These are phyloP conservation scores for Drosophila picticornis DNA, from an alignment of 2,888 invertebrate genomes.

Conservation along the genomic window DNA sequence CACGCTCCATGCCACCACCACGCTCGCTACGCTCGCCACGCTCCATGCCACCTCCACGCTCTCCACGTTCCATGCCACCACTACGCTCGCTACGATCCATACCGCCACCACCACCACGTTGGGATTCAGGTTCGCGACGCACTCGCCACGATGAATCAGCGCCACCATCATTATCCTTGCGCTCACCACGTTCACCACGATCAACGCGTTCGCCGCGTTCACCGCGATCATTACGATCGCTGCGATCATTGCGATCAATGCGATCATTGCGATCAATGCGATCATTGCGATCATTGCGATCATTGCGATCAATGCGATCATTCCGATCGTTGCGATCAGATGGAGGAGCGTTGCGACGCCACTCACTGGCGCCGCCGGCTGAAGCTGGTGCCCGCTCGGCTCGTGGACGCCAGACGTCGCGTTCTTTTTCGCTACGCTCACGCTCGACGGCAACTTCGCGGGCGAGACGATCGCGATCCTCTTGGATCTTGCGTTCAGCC, in stretches of 20 bases:
- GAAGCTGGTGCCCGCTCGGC: slow-evolving; percentile 61
- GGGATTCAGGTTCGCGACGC: slow-evolving; percentile 75
- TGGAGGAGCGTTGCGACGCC: slow-evolving; percentile 69
- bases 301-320: slow-evolving; percentile 64
- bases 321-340: slow-evolving; percentile 64
- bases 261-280: slow-evolving; percentile 39
- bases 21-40: slow-evolving; percentile 50
- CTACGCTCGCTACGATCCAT: slow-evolving; percentile 46
- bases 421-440: slow-evolving; percentile 80
- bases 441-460: slow-evolving; percentile 82
- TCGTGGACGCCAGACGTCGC: slow-evolving; percentile 82
- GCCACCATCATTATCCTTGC: slow-evolving; percentile 69
- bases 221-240: slow-evolving; percentile 48
- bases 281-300: slow-evolving; percentile 45
- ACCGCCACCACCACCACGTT: slow-evolving; percentile 40
- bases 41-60: slow-evolving; percentile 46
- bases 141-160: slow-evolving; percentile 81
- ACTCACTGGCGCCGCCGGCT: slow-evolving; percentile 62
- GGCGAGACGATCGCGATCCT: slow-evolving; percentile 85
- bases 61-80: slow-evolving; percentile 43
- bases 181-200: slow-evolving; percentile 76
- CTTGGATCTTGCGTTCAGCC: slow-evolving; percentile 88
- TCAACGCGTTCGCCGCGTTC: slow-evolving; percentile 66
- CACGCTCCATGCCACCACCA: slow-evolving; percentile 43
- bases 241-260: slow-evolving; percentile 30